Evolutionary conservation across 2,113 vertebrate species (phyloP).

Genomic region (rabbit (Oryctolagus cuniculus)): DNA sequence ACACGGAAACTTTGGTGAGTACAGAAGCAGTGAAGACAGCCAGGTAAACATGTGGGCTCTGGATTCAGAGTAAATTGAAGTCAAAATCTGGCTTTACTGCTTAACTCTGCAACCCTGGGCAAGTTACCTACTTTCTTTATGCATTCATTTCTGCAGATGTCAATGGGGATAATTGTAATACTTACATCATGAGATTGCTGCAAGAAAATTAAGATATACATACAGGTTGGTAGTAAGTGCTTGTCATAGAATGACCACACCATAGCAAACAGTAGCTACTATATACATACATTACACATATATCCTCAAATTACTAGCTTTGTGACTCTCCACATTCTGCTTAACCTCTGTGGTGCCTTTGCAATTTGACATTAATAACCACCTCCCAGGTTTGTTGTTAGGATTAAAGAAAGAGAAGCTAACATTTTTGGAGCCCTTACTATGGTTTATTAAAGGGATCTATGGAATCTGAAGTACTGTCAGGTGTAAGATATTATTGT

Average conservation of each 20-base stretch:
- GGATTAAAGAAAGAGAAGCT: slow-evolving; percentile 37
- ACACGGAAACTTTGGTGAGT: fast-evolving
- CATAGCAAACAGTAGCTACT: neutral
- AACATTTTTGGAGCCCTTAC: neutral
- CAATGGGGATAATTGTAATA: neutral
- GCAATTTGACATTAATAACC: neutral
- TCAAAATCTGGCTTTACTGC: neutral
- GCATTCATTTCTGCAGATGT: neutral
- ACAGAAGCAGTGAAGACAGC: neutral
- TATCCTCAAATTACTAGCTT: neutral
- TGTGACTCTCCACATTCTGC: neutral
- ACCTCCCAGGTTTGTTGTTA: neutral
- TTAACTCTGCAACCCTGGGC: neutral
- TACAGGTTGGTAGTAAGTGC: neutral
- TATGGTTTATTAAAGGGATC: neutral
- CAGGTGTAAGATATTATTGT: neutral
- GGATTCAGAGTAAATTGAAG: neutral
- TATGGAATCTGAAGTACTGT: neutral
- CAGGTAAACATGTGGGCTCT: neutral
- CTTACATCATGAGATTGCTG: neutral
- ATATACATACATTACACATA: neutral
- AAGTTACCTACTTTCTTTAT: neutral
- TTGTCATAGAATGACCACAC: neutral
- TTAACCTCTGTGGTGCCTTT: slow-evolving; percentile 3
- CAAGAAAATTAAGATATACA: neutral